Evolutionary conservation across 1,140 invertebrate genomes (phyloP).

Genomic region (Ylistrum balloti): DNA sequence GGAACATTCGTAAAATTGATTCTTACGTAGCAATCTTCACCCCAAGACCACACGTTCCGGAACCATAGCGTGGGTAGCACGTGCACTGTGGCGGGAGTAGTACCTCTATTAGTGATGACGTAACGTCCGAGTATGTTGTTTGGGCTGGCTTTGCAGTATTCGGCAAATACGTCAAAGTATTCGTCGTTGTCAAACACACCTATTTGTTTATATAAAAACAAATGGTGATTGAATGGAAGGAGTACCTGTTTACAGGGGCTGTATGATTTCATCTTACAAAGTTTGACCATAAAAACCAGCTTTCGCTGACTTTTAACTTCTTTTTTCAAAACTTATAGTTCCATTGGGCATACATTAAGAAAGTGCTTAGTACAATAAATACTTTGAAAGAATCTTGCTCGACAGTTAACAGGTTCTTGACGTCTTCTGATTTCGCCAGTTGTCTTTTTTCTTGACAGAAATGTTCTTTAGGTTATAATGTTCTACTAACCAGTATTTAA

Average conservation of each 20-base stretch:
- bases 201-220: conserved; percentile 52
- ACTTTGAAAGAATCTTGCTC: too few relatives aligned
- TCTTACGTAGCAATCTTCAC: conserved; percentile 75
- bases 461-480: neutral
- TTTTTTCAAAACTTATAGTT: too few relatives aligned
- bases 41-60: conserved; percentile 82
- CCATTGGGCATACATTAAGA: too few relatives aligned
- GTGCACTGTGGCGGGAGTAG: conserved; percentile 75
- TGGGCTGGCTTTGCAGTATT: conserved; percentile 81
- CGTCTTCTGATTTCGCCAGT: too few relatives aligned
- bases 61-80: conserved; percentile 82
- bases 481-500: conserved; percentile 78
- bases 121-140: conserved; percentile 80
- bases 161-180: conserved; percentile 82
- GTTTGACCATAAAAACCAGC: too few relatives aligned
- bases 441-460: neutral
- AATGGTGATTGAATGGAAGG: neutral
- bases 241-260: too few relatives aligned
- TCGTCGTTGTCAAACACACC: conserved; percentile 79
- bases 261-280: too few relatives aligned
- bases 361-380: too few relatives aligned
- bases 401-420: too few relatives aligned
- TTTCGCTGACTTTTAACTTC: too few relatives aligned
- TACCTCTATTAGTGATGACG: conserved; percentile 79
- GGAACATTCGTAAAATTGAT: too few relatives aligned